Conservation (phyloP, 2,797 vertebrate genomes). For the Huso huso region DNA sequence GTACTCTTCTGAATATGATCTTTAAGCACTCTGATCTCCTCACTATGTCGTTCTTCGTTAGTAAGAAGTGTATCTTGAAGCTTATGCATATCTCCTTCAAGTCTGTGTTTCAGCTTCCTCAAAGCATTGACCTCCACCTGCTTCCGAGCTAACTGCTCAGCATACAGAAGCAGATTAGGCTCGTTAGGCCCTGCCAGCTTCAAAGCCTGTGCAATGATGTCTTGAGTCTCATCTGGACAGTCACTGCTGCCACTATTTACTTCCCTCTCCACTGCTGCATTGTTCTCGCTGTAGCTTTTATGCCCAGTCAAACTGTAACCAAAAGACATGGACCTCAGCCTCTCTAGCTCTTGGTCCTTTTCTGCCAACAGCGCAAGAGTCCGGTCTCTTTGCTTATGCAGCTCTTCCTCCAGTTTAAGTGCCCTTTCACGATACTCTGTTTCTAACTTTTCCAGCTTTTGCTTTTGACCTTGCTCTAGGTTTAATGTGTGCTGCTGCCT, state of each 20-base stretch:
- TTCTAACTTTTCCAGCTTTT: slow-evolving; percentile 69
- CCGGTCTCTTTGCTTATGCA: slow-evolving; percentile 81
- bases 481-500: slow-evolving; percentile 43
- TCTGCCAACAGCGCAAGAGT: slow-evolving; percentile 80
- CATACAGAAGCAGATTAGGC: slow-evolving; percentile 79
- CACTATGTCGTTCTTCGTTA: slow-evolving; percentile 59
- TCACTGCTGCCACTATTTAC: neutral
- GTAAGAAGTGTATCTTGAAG: slow-evolving; percentile 64
- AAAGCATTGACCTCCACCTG: slow-evolving; percentile 69
- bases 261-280: slow-evolving; percentile 17
- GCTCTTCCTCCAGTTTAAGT: slow-evolving; percentile 74
- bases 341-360: slow-evolving; percentile 84
- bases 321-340: slow-evolving; percentile 45
- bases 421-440: slow-evolving; percentile 63
- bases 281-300: slow-evolving; percentile 9
- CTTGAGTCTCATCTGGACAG: slow-evolving; percentile 14
- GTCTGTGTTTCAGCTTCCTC: slow-evolving; percentile 68
- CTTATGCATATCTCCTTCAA: slow-evolving; percentile 70
- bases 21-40: slow-evolving; percentile 55
- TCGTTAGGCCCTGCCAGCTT: slow-evolving; percentile 45
- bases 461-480: slow-evolving; percentile 65
- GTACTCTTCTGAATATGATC: slow-evolving; percentile 60
- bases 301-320: slow-evolving; percentile 31
- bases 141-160: slow-evolving; percentile 82
- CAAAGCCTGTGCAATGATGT: slow-evolving; percentile 42